Conservation (phyloP, 2,888 invertebrate genomes). For the Lasioglossum calceatum region DNA sequence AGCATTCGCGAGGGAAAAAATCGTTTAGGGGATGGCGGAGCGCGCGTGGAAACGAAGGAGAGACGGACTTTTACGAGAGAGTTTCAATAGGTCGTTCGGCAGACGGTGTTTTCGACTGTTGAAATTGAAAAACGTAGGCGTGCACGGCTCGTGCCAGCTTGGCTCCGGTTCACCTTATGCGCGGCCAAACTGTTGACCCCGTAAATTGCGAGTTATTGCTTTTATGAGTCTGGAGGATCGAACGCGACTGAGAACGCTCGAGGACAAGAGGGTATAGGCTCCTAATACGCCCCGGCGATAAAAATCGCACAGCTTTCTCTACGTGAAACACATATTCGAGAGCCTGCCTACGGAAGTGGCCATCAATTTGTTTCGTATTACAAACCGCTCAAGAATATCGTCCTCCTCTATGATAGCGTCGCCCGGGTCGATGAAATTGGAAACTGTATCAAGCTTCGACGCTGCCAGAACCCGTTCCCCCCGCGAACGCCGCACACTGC, state of each 20-base stretch:
- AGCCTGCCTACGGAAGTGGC: conserved; percentile 46
- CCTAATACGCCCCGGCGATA: conserved; percentile 67
- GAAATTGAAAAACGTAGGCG: conserved; percentile 62
- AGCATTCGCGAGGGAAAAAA: background rate
- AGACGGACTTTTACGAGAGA: conserved; percentile 51
- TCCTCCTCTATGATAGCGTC: conserved; percentile 27
- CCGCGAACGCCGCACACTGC: background rate
- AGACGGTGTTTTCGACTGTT: conserved; percentile 52
- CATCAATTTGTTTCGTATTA: conserved; percentile 60
- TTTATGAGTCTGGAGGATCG: conserved; percentile 62
- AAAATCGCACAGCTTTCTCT: conserved; percentile 70
- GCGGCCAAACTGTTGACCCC: conserved; percentile 71
- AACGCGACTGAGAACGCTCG: conserved; percentile 25
- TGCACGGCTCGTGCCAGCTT: conserved; percentile 63
- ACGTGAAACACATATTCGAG: conserved; percentile 64
- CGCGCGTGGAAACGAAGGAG: conserved; percentile 10
- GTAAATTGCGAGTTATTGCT: conserved; percentile 77
- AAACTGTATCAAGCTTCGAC: conserved; percentile 15
- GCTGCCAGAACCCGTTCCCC: background rate
- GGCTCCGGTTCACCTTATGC: conserved; percentile 61
- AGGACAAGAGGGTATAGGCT: conserved; percentile 41
- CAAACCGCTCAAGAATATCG: conserved; percentile 46
- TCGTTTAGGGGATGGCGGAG: background rate
- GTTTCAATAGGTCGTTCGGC: conserved; percentile 49
- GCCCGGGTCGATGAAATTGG: conserved; percentile 36